Evolutionary conservation across 2,888 invertebrate species (phyloP).

Genomic region (Orchesellides sinensis): DNA sequence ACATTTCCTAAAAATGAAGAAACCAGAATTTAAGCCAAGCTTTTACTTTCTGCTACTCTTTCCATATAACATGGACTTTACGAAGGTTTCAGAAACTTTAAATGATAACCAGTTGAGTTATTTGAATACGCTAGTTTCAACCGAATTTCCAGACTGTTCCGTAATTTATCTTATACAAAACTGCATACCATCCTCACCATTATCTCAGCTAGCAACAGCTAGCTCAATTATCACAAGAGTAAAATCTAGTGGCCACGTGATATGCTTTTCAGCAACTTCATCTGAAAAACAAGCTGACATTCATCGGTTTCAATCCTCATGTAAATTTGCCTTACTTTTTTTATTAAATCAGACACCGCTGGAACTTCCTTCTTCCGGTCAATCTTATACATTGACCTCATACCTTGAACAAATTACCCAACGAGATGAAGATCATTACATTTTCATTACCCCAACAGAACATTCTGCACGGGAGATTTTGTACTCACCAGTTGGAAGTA

Average conservation of each 20-base stretch:
- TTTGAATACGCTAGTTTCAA: too few relatives aligned
- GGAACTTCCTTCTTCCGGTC: too few relatives aligned
- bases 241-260: neutral
- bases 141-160: neutral
- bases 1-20: too few relatives aligned
- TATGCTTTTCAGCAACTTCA: neutral
- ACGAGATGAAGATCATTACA: slow-evolving; percentile 31
- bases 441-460: slow-evolving; percentile 6
- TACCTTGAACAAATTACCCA: neutral
- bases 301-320: neutral
- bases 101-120: too few relatives aligned
- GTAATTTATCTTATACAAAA: neutral
- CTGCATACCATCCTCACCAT: too few relatives aligned
- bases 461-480: neutral
- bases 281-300: neutral
- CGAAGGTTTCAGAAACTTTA: too few relatives aligned
- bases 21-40: too few relatives aligned
- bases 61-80: too few relatives aligned
- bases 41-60: too few relatives aligned
- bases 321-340: too few relatives aligned
- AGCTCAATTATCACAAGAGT: neutral
- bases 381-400: neutral
- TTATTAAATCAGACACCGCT: too few relatives aligned
- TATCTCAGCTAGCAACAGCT: too few relatives aligned
- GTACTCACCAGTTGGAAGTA: neutral